Evolutionary conservation across 2,888 invertebrate species (phyloP).

Genomic region (Caenorhabditis sp.): DNA sequence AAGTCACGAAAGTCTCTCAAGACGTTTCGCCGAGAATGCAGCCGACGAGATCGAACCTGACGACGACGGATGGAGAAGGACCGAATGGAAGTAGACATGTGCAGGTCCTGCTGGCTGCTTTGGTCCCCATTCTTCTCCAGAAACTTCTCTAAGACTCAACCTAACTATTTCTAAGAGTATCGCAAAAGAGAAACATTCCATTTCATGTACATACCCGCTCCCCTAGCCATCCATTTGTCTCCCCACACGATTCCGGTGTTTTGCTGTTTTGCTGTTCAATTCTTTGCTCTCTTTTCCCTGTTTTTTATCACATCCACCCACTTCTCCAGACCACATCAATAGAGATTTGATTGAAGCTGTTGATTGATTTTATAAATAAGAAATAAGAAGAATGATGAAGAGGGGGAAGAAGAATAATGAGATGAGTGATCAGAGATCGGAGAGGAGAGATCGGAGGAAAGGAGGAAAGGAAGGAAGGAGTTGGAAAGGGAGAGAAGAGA

Average conservation of each 20-base stretch:
- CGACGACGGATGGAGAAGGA: constrained; percentile 25
- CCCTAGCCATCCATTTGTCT: constrained; percentile 28
- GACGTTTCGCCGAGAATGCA: constrained; percentile 11
- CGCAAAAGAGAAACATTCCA: constrained; percentile 50
- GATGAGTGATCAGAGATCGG: constrained; percentile 24
- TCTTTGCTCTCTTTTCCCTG: constrained; percentile 8
- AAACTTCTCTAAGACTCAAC: constrained; percentile 6
- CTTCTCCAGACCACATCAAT: neutral
- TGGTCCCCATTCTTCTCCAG: constrained; percentile 7
- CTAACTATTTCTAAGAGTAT: constrained; percentile 1
- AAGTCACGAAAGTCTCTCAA: constrained; percentile 46
- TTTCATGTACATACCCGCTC: constrained; percentile 67
- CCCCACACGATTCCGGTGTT: constrained; percentile 36
- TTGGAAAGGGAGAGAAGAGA: too few relatives aligned
- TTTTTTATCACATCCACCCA: neutral
- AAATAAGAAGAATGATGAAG: neutral
- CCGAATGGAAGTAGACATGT: constrained; percentile 14
- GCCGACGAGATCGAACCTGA: constrained; percentile 11
- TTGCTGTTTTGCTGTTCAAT: neutral
- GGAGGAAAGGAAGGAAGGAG: too few relatives aligned
- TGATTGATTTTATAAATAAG: constrained; percentile 7
- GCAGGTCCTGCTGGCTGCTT: neutral
- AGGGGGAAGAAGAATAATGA: neutral
- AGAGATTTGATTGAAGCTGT: neutral
- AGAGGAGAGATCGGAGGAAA: neutral